Conservation (phyloP, 1,140 invertebrate genomes). For the Harpegnathos saltator region DNA sequence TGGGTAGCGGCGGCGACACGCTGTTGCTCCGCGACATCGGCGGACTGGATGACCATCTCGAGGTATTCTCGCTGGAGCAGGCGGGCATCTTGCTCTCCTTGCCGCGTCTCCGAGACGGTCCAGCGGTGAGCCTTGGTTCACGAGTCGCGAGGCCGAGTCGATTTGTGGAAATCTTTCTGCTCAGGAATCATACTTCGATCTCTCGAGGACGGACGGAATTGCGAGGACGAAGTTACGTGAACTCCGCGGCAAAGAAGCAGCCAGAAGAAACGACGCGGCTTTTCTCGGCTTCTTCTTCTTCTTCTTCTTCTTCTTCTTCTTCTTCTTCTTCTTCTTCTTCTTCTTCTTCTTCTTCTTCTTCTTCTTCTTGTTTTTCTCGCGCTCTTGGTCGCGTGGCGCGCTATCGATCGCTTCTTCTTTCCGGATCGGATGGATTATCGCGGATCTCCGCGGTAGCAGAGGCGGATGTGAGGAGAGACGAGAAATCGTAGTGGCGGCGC, state of each 20-base stretch:
- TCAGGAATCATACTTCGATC: constrained; percentile 52
- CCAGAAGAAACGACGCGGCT: neutral
- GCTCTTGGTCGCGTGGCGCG: no score
- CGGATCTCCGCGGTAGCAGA: neutral
- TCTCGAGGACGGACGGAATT: neutral
- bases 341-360: no score
- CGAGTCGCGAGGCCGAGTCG: neutral
- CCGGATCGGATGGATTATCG: neutral
- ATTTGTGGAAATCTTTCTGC: constrained; percentile 15
- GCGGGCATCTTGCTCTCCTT: constrained; percentile 87
- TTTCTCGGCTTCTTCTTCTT: no score
- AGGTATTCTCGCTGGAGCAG: constrained; percentile 88
- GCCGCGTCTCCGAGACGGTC: neutral
- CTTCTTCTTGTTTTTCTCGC: no score
- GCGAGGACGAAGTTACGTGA: no score
- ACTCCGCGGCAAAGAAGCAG: neutral
- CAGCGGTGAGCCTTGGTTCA: neutral
- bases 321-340: no score
- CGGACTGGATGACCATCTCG: constrained; percentile 84
- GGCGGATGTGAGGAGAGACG: neutral
- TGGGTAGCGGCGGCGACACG: constrained; percentile 86
- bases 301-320: no score
- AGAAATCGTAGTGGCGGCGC: neutral
- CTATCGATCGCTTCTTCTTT: no score
- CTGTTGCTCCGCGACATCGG: constrained; percentile 85